These are phyloP conservation scores for Heliconius nattereri DNA, from an alignment of 1,140 invertebrate genomes.

Conservation along the genomic window DNA sequence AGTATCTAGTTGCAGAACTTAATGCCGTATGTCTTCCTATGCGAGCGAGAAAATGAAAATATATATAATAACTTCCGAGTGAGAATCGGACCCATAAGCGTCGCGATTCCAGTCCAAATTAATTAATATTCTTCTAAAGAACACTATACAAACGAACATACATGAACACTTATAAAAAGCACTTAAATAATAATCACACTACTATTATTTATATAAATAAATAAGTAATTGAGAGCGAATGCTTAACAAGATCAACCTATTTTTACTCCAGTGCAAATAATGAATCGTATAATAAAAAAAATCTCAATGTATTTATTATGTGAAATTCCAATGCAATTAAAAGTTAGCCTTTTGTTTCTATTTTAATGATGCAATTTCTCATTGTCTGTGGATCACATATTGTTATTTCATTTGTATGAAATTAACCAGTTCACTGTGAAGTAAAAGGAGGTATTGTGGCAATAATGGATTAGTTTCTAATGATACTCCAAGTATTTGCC, in stretches of 20 bases:
- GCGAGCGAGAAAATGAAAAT: too few species aligned
- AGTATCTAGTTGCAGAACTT: too few species aligned
- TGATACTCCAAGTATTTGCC: background rate
- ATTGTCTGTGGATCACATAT: slow-evolving; percentile 31
- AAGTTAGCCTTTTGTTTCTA: slow-evolving; percentile 26
- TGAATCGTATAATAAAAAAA: slow-evolving; percentile 6
- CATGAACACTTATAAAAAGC: background rate
- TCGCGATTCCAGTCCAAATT: too few species aligned
- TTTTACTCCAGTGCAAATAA: background rate
- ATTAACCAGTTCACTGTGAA: background rate
- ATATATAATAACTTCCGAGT: too few species aligned
- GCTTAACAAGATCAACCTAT: background rate
- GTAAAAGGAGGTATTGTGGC: background rate
- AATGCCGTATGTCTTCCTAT: too few species aligned
- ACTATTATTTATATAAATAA: slow-evolving; percentile 15
- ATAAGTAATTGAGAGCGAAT: background rate
- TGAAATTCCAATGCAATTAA: slow-evolving; percentile 33
- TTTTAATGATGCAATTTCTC: slow-evolving; percentile 37
- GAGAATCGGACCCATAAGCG: too few species aligned
- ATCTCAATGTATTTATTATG: slow-evolving; percentile 22
- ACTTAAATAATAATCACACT: background rate
- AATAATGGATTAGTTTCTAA: background rate
- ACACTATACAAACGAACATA: background rate
- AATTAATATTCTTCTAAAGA: too few species aligned
- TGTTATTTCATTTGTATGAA: slow-evolving; percentile 21